Base-by-base conservation (phyloP, 2,797 vertebrate genomes). In the Pteropus rufus region DNA sequence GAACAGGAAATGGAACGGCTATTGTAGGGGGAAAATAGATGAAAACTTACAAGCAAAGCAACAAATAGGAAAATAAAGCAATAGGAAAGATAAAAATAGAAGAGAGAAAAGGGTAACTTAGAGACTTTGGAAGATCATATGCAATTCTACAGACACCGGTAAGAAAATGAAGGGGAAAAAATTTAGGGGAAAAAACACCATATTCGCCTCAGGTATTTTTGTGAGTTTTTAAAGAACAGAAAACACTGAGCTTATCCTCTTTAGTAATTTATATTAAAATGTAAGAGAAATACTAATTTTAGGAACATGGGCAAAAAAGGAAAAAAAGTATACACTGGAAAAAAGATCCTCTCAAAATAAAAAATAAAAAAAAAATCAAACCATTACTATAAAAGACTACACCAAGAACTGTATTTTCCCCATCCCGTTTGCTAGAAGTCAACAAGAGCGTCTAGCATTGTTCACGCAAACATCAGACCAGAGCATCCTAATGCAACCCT, bases 21-120 rank as follows among this genome's bases (percentile, higher is more conserved):
- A 23, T 52, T 31, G 26, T 0, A 36, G 44, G 23, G 18, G 44
- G 23, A 11, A 23, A 21, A n/a, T 0, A 72, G 23, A 72, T 54
- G 46, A 95, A 82, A 92, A 79, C 10, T 46, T 91, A 89, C 15
- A 93, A 91, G 41, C 73, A 85, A 75, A 85, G n/a, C 31, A 60
- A 60, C 15, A 69, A 49, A 49, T 49, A 49, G 15, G 49, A 49
- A 49, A 49, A 49, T 49, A 49, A 86, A 62, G 31, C 69, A 83
- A 62, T 9, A 14, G 24, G 14, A 29, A 54, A 56, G 2, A 39
- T 80, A 26, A 44, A 60, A 24, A 41, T 4, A 75, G 44, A 49
- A 49, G 72, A 73, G 41, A 29, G 15, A 14, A 75, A 75, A 75
- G 34, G 10, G 46, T 49, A 49, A n/a, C 31, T 75, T 7, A 24